phyloP scores from a whole-genome alignment of 2,113 vertebrate genomes.

The Clinocottus analis region DNA sequence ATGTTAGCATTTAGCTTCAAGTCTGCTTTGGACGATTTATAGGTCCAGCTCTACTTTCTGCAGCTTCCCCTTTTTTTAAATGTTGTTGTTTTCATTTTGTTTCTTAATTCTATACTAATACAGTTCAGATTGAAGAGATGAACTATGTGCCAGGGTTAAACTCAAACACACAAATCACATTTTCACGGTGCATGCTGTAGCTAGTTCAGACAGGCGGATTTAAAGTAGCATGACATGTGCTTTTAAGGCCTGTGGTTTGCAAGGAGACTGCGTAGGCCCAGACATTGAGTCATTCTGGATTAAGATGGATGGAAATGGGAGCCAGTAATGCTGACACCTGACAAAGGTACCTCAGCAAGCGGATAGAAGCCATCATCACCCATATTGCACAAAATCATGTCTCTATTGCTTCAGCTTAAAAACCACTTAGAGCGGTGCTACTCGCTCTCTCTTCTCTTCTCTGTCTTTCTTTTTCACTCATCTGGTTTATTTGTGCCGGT shows the following conservation, averaged over 20 bases:
- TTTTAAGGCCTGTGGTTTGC: conserved; percentile 21
- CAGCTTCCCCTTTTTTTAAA: not conserved
- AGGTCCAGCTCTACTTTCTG: not conserved
- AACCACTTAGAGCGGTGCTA: conserved; percentile 14
- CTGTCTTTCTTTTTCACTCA: conserved; percentile 34
- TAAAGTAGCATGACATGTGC: conserved; percentile 14
- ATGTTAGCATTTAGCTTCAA: not conserved
- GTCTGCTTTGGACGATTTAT: not conserved
- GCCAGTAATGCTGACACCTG: conserved; percentile 32
- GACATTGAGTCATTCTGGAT: conserved; percentile 55
- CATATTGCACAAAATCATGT: conserved; percentile 27
- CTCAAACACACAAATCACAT: conserved; percentile 2
- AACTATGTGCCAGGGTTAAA: not conserved
- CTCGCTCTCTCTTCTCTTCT: conserved; percentile 1
- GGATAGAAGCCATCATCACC: conserved; percentile 43
- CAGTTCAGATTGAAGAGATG: not conserved
- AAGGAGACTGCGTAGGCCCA: conserved; percentile 35
- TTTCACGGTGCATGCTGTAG: not conserved
- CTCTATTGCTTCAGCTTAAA: conserved; percentile 16
- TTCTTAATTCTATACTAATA: not conserved
- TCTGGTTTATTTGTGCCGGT: conserved; percentile 62
- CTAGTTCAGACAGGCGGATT: conserved; percentile 33
- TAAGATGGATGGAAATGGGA: conserved; percentile 47
- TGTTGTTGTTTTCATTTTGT: not conserved
- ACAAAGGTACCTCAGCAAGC: conserved; percentile 40